Percentiles rank a stretch among this genome's conserved stretches.
phyloP scores from a whole-genome alignment of 1,140 invertebrate species.

The Cheumatopsyche charites region DNA sequence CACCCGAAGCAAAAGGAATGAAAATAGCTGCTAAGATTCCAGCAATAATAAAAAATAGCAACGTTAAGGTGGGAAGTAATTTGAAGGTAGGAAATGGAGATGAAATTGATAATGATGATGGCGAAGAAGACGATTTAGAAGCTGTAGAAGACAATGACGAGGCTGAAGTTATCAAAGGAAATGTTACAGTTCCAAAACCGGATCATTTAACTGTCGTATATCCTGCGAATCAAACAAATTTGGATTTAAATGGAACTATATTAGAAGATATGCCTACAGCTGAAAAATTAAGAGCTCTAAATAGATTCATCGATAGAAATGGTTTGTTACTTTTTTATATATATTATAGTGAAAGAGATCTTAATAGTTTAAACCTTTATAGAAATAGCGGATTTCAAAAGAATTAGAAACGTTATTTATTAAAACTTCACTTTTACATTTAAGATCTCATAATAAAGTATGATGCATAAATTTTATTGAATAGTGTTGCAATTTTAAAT shows the following conservation, averaged over 20 bases:
- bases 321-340: slow-evolving; percentile 24
- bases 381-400: too few species aligned
- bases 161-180: slow-evolving; percentile 15
- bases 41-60: slow-evolving; percentile 30
- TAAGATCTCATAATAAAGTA: too few species aligned
- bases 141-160: background rate
- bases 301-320: slow-evolving; percentile 42
- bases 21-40: slow-evolving; percentile 41
- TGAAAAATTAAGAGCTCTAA: slow-evolving; percentile 40
- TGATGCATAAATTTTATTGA: too few species aligned
- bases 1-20: slow-evolving; percentile 13
- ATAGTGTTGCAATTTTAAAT: too few species aligned
- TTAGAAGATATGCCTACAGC: slow-evolving; percentile 38
- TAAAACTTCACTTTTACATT: too few species aligned
- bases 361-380: too few species aligned
- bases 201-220: slow-evolving; percentile 15
- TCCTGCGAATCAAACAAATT: background rate
- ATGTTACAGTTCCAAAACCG: slow-evolving; percentile 14
- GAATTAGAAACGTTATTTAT: too few species aligned
- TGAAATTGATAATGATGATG: background rate
- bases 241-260: background rate
- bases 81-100: slow-evolving; percentile 20
- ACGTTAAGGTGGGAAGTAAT: slow-evolving; percentile 11
- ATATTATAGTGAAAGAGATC: too few species aligned
- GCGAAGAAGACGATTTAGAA: background rate